Evolutionary conservation across 2,113 vertebrate genomes (phyloP), one percentile per base, ranked within the genome.

Genomic region (Hystrix cristata): DNA sequence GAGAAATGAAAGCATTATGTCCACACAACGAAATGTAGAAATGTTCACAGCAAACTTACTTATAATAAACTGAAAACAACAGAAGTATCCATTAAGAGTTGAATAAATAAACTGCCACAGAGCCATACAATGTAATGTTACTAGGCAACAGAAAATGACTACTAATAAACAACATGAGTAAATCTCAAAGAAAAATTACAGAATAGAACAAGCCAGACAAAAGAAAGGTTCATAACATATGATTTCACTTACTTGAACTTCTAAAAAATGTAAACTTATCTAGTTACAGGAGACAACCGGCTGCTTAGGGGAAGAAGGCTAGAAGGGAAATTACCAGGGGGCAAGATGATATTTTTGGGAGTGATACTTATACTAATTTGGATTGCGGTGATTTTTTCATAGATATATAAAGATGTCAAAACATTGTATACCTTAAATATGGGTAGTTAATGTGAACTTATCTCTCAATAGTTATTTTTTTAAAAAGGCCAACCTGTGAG

Each of bases 31-130:
- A 92, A 21, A 10, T 67, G 16, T 16, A 82, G 13, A 3, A 72
- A 94, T 59, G 48, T 55, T 92, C 79, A 89, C 14, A 95, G 51
- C 65, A 95, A 43, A 43, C 51, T 91, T 93, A 53, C 25, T 76
- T 67, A 27, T n/a, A 95, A 78, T 9, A 87, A 96, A 86, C 10
- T 93, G 29, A 2, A 84, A 84, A 93, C 31, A 71, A 34, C 19
- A 81, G 57, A 79, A 82, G 83, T 59, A 3, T 43, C n/a, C 65
- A 86, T 21, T 5, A 85, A 59, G 55, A 93, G 16, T 12, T 79
- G n/a, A 81, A 69, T 60, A 82, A 80, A 78, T 0, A 48, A 76
- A 76, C 5, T 79, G 38, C 76, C 29, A 16, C 29, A 62, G 3
- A 72, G 38, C 31, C 38, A 95, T 10, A 92, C 16, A 82, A 57